A percentile compares a stretch with the other conserved stretches of the same genome.
phyloP scores from a whole-genome alignment of 2,797 vertebrate species.

The Novumbra hubbsi region DNA sequence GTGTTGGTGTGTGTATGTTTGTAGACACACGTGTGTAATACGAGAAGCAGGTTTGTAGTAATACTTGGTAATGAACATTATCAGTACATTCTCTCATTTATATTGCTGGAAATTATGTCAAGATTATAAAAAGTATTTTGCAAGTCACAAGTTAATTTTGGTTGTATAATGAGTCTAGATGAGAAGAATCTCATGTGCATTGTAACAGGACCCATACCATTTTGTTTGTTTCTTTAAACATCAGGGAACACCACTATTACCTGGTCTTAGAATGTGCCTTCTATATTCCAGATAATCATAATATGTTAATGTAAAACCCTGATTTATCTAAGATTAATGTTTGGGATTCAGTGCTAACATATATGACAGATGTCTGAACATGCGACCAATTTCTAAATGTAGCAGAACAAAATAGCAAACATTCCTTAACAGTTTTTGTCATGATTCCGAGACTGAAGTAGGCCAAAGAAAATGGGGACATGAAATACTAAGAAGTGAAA shows the following conservation, averaged over 20 bases:
- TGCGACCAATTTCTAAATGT: neutral
- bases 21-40: slow-evolving; percentile 22
- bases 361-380: neutral
- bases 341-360: neutral
- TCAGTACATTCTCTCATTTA: slow-evolving; percentile 52
- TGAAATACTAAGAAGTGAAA: slow-evolving; percentile 53
- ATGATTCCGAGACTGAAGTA: slow-evolving; percentile 59
- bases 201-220: slow-evolving; percentile 47
- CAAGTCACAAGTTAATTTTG: slow-evolving; percentile 50
- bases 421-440: slow-evolving; percentile 61
- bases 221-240: slow-evolving; percentile 33
- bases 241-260: slow-evolving; percentile 59
- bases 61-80: slow-evolving; percentile 45
- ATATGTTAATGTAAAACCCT: neutral
- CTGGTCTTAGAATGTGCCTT: slow-evolving; percentile 25
- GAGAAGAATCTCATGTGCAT: slow-evolving; percentile 56
- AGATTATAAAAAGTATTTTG: slow-evolving; percentile 47
- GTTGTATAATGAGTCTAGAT: slow-evolving; percentile 53
- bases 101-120: slow-evolving; percentile 53
- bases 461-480: slow-evolving; percentile 62
- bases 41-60: slow-evolving; percentile 10
- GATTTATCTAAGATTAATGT: neutral
- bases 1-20: slow-evolving; percentile 33
- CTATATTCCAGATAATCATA: slow-evolving; percentile 3
- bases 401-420: slow-evolving; percentile 60